Base-by-base conservation (phyloP, 2,113 vertebrate genomes). In the Damaliscus lunatus region DNA sequence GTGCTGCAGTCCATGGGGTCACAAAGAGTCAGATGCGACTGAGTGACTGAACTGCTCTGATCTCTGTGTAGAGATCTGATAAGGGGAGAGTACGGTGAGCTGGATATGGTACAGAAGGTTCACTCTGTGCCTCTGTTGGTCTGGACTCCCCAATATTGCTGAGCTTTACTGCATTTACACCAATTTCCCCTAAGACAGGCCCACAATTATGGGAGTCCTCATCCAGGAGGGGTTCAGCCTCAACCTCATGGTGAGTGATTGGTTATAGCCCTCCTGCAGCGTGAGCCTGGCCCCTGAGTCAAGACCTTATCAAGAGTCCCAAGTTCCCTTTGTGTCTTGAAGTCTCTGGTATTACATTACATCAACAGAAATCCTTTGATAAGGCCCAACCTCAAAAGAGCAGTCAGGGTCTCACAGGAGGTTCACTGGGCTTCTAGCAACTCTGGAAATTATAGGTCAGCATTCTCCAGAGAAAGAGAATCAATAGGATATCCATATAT, bases 221-320 rank as follows among this genome's bases (percentile, higher is more conserved):
- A 36, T 36, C 0, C 1, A 19, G 21, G 25, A 31, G 19, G 16
- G 0, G 1, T 36, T 74, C 13, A 19, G 17, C 33, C 23, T 53
- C 46, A 81, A 29, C 27, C 48, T 16, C 16, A 17, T 3, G 9
- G 55, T 50, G 50, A 87, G 9, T 25, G 50, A 16, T 16, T 78
- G 17, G 5, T 17, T 53, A 7, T 2, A 50, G 27, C 15, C 17
- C 4, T 86, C 36, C 1, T 25, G 0, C 1, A 4, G 52, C 9
- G 19, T 4, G 23, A 43, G 15, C 17, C 62, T 60, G 31, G 6
- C 4, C n/a, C 6, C 6, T 0, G 3, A 1, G 8, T 14, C 48
- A 60, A 83, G 53, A 27, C 3, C 4, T 46, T n/a, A 21, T 14
- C 25, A 25, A 25, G 23, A 86, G 40, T 10, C 31, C 40, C 52